Percentiles rank a stretch among this genome's conserved stretches.
phyloP scores from a whole-genome alignment of 2,797 vertebrate genomes.

The Scleropages formosus region DNA sequence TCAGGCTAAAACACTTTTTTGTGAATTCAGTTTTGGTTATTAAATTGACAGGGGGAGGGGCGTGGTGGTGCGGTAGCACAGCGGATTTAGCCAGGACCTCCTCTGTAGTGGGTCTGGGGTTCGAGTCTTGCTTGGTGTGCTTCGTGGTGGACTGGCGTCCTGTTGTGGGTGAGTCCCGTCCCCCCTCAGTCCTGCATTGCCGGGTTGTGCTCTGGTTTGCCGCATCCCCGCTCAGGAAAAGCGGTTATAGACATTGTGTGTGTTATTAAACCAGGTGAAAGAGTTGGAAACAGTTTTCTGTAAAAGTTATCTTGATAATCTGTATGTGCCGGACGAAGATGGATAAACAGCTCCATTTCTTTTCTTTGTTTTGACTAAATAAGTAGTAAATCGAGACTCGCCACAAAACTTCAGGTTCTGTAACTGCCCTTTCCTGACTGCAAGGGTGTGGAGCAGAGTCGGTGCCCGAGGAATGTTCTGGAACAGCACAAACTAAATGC shows the following conservation, averaged over 20 bases:
- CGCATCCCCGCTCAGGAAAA: too few relatives aligned
- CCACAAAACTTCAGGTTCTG: not conserved
- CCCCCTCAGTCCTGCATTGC: too few relatives aligned
- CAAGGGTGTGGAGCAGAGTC: slow-evolving; percentile 5
- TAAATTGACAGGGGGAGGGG: too few relatives aligned
- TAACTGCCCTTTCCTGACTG: slow-evolving; percentile 21
- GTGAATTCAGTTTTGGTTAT: too few relatives aligned
- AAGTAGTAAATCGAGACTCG: not conserved
- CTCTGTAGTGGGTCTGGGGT: too few relatives aligned
- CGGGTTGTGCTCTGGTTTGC: too few relatives aligned
- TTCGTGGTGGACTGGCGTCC: too few relatives aligned
- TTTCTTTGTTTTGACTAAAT: not conserved
- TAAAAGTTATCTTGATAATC: slow-evolving; percentile 9
- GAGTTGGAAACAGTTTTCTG: not conserved
- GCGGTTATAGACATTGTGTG: too few relatives aligned
- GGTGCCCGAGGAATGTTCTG: slow-evolving; percentile 18
- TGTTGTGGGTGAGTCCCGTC: too few relatives aligned
- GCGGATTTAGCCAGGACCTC: too few relatives aligned
- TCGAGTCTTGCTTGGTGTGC: too few relatives aligned
- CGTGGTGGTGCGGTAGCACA: too few relatives aligned
- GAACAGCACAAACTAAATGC: not conserved
- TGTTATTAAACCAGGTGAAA: not conserved
- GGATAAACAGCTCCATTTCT: not conserved
- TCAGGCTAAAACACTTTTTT: not conserved
- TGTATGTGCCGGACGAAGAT: slow-evolving; percentile 3